Evolutionary conservation across 2,113 vertebrate genomes (phyloP).

Genomic region (Chunga burmeisteri): DNA sequence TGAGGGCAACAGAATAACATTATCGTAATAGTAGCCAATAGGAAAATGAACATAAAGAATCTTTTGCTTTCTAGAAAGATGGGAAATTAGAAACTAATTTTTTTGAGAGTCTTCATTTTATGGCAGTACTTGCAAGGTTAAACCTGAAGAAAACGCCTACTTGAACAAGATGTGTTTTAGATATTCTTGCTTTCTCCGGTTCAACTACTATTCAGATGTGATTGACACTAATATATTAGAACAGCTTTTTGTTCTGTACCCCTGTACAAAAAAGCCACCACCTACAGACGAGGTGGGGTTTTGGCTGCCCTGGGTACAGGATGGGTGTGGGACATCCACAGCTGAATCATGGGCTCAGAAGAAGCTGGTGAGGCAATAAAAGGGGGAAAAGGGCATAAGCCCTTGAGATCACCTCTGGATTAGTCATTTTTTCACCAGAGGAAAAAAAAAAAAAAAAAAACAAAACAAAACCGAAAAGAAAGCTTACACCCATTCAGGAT

Average conservation of each 20-base stretch:
- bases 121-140: neutral
- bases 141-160: neutral
- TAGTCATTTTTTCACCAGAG: neutral
- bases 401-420: neutral
- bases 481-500: neutral
- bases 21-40: neutral
- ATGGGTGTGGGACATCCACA: constrained; percentile 32
- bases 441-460: neutral
- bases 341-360: constrained; percentile 22
- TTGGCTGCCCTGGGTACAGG: neutral
- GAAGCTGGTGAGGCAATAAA: constrained; percentile 6
- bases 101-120: neutral
- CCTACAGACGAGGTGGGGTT: constrained; percentile 33
- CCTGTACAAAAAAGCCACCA: neutral
- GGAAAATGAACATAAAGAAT: neutral
- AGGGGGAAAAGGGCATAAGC: neutral
- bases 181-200: neutral
- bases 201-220: neutral
- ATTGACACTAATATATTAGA: neutral
- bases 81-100: neutral
- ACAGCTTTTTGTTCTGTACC: neutral
- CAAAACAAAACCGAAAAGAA: neutral
- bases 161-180: neutral
- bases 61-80: neutral
- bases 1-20: neutral